Conservation (phyloP, 2,797 vertebrate genomes). For the Semaprochilodus insignis region DNA sequence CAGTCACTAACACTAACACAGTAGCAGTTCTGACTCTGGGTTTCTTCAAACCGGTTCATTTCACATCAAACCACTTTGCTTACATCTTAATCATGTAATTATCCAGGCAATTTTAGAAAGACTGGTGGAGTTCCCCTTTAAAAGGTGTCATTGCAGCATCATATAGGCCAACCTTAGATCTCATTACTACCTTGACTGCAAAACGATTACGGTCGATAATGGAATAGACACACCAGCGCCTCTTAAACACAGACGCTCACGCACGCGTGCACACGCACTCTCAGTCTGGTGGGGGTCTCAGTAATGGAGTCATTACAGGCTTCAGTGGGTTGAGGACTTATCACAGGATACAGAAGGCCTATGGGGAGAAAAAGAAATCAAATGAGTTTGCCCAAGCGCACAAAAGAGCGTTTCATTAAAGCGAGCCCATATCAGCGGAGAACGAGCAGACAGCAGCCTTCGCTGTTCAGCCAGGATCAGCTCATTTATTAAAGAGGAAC, state of each 20-base stretch:
- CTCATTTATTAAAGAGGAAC: constrained; percentile 60
- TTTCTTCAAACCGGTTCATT: too few relatives aligned
- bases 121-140: too few relatives aligned
- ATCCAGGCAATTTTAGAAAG: too few relatives aligned
- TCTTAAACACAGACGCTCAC: constrained; percentile 39
- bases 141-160: constrained; percentile 75
- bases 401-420: constrained; percentile 67
- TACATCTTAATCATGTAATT: too few relatives aligned
- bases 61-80: too few relatives aligned
- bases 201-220: constrained; percentile 93
- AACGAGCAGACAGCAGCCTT: constrained; percentile 39
- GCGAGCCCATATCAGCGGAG: constrained; percentile 56
- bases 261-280: neutral
- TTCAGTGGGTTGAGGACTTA: constrained; percentile 84
- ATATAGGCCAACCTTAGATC: constrained; percentile 86
- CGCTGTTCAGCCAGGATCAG: constrained; percentile 40
- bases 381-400: constrained; percentile 64
- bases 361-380: constrained; percentile 62
- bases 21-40: too few relatives aligned
- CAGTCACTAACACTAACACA: too few relatives aligned
- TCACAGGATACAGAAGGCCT: constrained; percentile 87
- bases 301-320: constrained; percentile 87
- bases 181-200: constrained; percentile 90
- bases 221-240: constrained; percentile 71
- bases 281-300: constrained; percentile 79